Evolutionary conservation across 1,140 invertebrate species (phyloP).

Genomic region (Calosoma granatense): DNA sequence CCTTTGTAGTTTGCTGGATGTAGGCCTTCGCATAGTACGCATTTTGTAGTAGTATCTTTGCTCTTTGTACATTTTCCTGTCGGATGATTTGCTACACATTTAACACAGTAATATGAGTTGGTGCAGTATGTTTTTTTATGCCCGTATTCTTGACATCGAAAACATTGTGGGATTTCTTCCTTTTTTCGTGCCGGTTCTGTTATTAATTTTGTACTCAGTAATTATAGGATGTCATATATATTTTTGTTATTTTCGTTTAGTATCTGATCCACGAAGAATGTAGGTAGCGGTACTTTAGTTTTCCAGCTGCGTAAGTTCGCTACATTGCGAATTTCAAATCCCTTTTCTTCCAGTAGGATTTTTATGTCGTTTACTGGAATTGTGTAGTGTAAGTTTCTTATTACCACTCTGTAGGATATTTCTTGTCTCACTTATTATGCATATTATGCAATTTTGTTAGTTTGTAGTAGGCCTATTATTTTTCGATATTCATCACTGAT

Average conservation of each 20-base stretch:
- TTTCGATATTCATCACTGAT: not conserved
- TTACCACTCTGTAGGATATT: constrained; percentile 12
- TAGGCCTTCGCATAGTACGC: constrained; percentile 25
- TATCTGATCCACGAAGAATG: constrained; percentile 30
- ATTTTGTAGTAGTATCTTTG: constrained; percentile 25
- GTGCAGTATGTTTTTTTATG: constrained; percentile 31
- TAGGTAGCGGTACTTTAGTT: constrained; percentile 25
- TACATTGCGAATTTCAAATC: constrained; percentile 20
- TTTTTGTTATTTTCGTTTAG: constrained; percentile 29
- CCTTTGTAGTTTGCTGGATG: constrained; percentile 33
- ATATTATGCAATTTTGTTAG: not conserved
- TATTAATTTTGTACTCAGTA: constrained; percentile 25
- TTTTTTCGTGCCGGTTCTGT: constrained; percentile 26
- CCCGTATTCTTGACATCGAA: constrained; percentile 30
- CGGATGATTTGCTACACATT: constrained; percentile 29
- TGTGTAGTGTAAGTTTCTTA: constrained; percentile 21
- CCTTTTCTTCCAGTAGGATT: constrained; percentile 15
- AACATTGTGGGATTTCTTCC: constrained; percentile 27
- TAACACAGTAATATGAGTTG: constrained; percentile 27
- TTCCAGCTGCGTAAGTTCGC: constrained; percentile 20
- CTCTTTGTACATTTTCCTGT: constrained; percentile 30
- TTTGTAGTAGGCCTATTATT: not conserved
- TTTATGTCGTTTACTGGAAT: constrained; percentile 12
- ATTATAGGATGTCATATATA: constrained; percentile 26
- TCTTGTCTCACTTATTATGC: not conserved